phyloP scores from a whole-genome alignment of 2,888 invertebrate genomes.

The Eupithecia abbreviata region DNA sequence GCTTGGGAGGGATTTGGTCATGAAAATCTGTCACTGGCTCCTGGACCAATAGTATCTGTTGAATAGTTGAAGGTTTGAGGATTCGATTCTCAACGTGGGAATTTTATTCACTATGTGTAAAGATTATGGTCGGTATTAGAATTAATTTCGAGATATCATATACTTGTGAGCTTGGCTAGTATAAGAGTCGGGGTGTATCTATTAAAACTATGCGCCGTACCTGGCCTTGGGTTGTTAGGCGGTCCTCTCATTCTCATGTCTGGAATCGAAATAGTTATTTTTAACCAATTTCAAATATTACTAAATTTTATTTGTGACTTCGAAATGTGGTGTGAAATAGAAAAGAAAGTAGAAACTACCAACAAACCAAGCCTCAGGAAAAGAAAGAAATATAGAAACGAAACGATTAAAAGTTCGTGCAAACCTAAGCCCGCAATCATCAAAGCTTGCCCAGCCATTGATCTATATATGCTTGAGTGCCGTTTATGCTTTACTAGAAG shows the following conservation, averaged over 20 bases:
- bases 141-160: neutral
- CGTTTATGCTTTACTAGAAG: too few species aligned
- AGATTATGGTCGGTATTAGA: neutral
- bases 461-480: too few species aligned
- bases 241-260: slow-evolving; percentile 79
- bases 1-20: too few species aligned
- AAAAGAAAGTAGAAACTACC: slow-evolving; percentile 5
- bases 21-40: too few species aligned
- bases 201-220: slow-evolving; percentile 52
- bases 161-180: too few species aligned
- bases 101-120: neutral
- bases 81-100: neutral
- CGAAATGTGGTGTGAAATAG: neutral
- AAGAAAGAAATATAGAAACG: neutral
- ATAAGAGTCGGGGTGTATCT: neutral
- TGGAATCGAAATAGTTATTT: slow-evolving; percentile 65
- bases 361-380: slow-evolving; percentile 5
- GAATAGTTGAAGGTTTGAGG: neutral
- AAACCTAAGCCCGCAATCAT: neutral
- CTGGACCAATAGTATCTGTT: too few species aligned
- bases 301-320: neutral
- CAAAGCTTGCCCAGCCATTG: too few species aligned
- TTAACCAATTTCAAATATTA: slow-evolving; percentile 6
- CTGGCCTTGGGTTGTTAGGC: slow-evolving; percentile 71
- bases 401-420: neutral